Percentiles rank a stretch among this genome's conserved stretches.
Evolutionary conservation across 1,140 invertebrate genomes (phyloP).

Genomic region (Dufourea novaeangliae): DNA sequence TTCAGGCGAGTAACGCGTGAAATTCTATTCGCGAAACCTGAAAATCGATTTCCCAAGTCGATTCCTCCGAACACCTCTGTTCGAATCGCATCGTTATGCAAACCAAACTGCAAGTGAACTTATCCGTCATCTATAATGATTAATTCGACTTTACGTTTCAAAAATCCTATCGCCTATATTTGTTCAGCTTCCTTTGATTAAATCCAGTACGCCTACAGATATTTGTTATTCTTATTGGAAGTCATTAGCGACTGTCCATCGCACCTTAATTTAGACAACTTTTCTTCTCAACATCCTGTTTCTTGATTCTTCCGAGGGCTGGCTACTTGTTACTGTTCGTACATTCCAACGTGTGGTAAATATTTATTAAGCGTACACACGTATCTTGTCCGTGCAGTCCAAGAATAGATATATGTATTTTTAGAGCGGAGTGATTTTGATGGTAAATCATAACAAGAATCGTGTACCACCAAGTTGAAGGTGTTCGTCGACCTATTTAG

Average conservation of each 20-base stretch:
- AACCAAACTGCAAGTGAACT: too few species aligned
- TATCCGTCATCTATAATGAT: too few species aligned
- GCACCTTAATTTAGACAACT: background rate
- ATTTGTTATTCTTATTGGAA: constrained; percentile 15
- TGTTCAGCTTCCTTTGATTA: constrained; percentile 36
- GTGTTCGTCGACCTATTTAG: background rate
- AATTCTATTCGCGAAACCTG: background rate
- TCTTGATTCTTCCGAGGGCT: background rate
- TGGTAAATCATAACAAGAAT: background rate
- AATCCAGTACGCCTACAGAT: constrained; percentile 11
- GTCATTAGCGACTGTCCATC: background rate
- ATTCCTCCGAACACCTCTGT: background rate
- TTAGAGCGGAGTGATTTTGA: background rate
- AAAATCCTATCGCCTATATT: constrained; percentile 40
- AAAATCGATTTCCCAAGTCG: background rate
- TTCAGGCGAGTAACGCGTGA: background rate
- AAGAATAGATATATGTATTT: background rate
- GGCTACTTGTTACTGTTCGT: background rate
- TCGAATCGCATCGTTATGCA: too few species aligned
- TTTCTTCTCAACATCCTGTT: background rate
- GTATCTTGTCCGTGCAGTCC: background rate
- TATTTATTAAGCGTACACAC: background rate
- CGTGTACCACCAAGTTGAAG: background rate
- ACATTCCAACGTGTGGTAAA: background rate
- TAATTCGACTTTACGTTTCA: too few species aligned